These are phyloP conservation scores for Oncorhynchus clarkii DNA, from an alignment of 2,113 vertebrate species.

Conservation along the genomic window DNA sequence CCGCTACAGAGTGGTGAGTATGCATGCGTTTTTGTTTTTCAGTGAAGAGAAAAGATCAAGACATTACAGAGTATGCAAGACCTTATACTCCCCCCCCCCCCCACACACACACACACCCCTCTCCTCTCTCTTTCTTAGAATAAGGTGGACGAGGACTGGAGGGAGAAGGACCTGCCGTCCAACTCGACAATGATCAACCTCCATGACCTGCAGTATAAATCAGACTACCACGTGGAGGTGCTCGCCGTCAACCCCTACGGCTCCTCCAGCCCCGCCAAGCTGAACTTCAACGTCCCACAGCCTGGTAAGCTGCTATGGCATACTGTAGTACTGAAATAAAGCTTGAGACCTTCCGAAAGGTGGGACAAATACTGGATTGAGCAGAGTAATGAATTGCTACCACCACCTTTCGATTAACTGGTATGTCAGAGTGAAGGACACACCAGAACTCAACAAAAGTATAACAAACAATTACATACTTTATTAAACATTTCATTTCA, in stretches of 20 bases:
- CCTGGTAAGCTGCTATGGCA: constrained; percentile 34
- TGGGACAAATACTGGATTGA: too few species aligned
- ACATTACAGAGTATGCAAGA: not conserved
- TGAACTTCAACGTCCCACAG: constrained; percentile 63
- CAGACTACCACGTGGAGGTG: constrained; percentile 67
- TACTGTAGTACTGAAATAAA: too few species aligned
- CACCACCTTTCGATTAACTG: too few species aligned
- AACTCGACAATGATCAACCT: constrained; percentile 48
- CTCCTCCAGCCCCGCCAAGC: constrained; percentile 49
- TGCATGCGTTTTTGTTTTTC: not conserved
- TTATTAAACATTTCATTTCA: too few species aligned
- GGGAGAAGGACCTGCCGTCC: constrained; percentile 36
- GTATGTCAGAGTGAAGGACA: too few species aligned
- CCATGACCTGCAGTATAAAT: constrained; percentile 57
- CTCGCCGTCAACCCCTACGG: constrained; percentile 68
- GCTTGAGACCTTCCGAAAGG: too few species aligned
- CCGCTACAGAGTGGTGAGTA: constrained; percentile 51
- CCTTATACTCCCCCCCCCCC: too few species aligned
- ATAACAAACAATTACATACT: too few species aligned
- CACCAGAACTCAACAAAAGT: too few species aligned
- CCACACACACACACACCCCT: too few species aligned
- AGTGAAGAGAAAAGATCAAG: too few species aligned
- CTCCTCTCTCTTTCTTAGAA: constrained; percentile 33
- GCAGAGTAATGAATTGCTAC: too few species aligned
- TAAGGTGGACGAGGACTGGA: constrained; percentile 57